Conservation (phyloP, 2,888 invertebrate genomes). For the Ecdyonurus torrentis region DNA sequence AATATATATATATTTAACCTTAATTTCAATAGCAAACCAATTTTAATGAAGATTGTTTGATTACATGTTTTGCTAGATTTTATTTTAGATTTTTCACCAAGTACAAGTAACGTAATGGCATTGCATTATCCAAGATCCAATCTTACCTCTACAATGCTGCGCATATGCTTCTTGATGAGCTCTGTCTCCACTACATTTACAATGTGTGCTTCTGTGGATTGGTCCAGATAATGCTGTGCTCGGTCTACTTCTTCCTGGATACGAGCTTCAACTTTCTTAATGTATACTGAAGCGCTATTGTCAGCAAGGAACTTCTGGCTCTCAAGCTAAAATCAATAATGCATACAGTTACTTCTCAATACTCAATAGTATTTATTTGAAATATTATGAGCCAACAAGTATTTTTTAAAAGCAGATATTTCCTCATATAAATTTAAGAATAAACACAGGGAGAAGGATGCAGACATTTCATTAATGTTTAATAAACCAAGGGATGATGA, state of each 20-base stretch:
- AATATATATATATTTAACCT: slow-evolving; percentile 9
- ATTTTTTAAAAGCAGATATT: too few relatives aligned
- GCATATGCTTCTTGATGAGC: slow-evolving; percentile 97
- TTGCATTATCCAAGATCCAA: background rate
- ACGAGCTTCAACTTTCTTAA: slow-evolving; percentile 93
- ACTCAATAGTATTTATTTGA: too few relatives aligned
- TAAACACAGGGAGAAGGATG: too few relatives aligned
- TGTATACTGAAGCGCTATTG: slow-evolving; percentile 97
- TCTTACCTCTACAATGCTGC: slow-evolving; percentile 62
- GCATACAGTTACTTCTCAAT: slow-evolving; percentile 7
- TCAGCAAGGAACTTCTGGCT: slow-evolving; percentile 96
- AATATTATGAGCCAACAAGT: too few relatives aligned
- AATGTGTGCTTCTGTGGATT: slow-evolving; percentile 89
- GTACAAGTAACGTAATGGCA: too few relatives aligned
- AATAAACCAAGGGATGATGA: too few relatives aligned
- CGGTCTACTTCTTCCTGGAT: slow-evolving; percentile 96
- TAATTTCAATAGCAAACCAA: too few relatives aligned
- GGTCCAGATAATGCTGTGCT: slow-evolving; percentile 94
- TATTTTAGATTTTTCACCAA: too few relatives aligned
- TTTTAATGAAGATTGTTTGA: too few relatives aligned
- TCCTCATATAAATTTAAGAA: too few relatives aligned
- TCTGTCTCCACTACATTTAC: slow-evolving; percentile 95
- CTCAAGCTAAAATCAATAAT: slow-evolving; percentile 54
- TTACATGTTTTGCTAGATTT: too few relatives aligned
- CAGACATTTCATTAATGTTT: too few relatives aligned